Percentiles rank a stretch among this genome's conserved stretches.
phyloP scores from a whole-genome alignment of 2,888 invertebrate genomes.

The Clitarchus hookeri region DNA sequence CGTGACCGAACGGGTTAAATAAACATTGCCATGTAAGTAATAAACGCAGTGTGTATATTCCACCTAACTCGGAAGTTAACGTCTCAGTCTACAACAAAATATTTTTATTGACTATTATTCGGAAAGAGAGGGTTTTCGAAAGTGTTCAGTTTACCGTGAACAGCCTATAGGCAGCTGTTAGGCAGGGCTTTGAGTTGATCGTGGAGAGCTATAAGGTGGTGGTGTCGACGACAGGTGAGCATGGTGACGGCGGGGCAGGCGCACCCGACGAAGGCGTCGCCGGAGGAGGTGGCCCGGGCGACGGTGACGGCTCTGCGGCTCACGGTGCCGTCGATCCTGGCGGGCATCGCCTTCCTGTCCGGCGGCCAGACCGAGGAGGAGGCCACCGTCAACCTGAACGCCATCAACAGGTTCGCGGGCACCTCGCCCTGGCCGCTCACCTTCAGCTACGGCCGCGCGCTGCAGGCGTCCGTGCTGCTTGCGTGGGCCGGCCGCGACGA shows the following conservation, averaged over 20 bases:
- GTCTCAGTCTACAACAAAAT: too few relatives aligned
- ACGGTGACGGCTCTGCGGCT: slow-evolving; percentile 92
- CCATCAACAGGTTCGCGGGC: slow-evolving; percentile 84
- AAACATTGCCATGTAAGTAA: too few relatives aligned
- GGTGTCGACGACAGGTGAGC: slow-evolving; percentile 45
- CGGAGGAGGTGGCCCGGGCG: slow-evolving; percentile 86
- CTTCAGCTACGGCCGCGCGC: slow-evolving; percentile 97
- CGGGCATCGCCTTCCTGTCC: slow-evolving; percentile 96
- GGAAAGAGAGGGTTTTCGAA: too few relatives aligned
- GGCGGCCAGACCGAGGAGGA: slow-evolving; percentile 99
- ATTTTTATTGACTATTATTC: too few relatives aligned
- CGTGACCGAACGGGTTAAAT: too few relatives aligned
- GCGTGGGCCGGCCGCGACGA: slow-evolving; percentile 95
- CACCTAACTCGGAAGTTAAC: too few relatives aligned
- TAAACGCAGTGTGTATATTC: too few relatives aligned
- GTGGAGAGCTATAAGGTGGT: too few relatives aligned
- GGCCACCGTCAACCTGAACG: slow-evolving; percentile 93
- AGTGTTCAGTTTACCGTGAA: too few relatives aligned
- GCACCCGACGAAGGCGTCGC: slow-evolving; percentile 74
- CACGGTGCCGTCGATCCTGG: slow-evolving; percentile 94
- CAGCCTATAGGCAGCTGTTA: too few relatives aligned
- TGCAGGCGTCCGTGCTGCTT: slow-evolving; percentile 92
- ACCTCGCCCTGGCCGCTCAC: slow-evolving; percentile 96
- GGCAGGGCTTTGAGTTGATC: too few relatives aligned
- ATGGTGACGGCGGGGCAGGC: slow-evolving; percentile 96